These are phyloP conservation scores for Crocidura indochinensis DNA, from an alignment of 2,797 vertebrate species.

Conservation along the genomic window DNA sequence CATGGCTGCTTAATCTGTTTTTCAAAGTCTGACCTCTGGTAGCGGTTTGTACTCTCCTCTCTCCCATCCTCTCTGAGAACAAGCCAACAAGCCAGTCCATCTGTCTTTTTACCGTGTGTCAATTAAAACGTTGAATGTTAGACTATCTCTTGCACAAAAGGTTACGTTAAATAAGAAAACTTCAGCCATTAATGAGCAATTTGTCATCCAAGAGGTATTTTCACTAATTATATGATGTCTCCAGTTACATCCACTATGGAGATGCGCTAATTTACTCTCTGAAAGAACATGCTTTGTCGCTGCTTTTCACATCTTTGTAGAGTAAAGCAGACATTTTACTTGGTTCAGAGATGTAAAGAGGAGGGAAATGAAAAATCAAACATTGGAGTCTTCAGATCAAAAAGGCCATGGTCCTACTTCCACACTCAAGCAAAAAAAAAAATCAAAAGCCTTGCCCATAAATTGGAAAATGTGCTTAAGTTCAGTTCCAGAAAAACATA, in stretches of 20 bases:
- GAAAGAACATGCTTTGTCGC: slow-evolving; percentile 71
- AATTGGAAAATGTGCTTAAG: slow-evolving; percentile 66
- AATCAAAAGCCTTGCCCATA: slow-evolving; percentile 51
- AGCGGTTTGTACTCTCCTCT: background rate
- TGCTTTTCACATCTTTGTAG: slow-evolving; percentile 41
- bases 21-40: background rate
- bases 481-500: slow-evolving; percentile 9
- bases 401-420: slow-evolving; percentile 70
- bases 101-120: slow-evolving; percentile 75
- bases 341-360: slow-evolving; percentile 68
- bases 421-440: slow-evolving; percentile 58
- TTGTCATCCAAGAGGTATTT: slow-evolving; percentile 69
- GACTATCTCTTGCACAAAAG: slow-evolving; percentile 70
- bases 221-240: slow-evolving; percentile 68
- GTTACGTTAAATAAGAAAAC: slow-evolving; percentile 72
- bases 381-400: slow-evolving; percentile 64
- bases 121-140: slow-evolving; percentile 64
- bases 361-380: slow-evolving; percentile 74
- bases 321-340: slow-evolving; percentile 64
- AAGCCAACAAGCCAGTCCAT: slow-evolving; percentile 74
- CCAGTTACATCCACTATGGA: background rate
- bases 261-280: slow-evolving; percentile 74
- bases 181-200: slow-evolving; percentile 74
- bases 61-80: slow-evolving; percentile 44
- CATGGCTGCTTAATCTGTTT: background rate